phyloP scores from a whole-genome alignment of 2,113 vertebrate genomes.

The Phoxinus phoxinus region DNA sequence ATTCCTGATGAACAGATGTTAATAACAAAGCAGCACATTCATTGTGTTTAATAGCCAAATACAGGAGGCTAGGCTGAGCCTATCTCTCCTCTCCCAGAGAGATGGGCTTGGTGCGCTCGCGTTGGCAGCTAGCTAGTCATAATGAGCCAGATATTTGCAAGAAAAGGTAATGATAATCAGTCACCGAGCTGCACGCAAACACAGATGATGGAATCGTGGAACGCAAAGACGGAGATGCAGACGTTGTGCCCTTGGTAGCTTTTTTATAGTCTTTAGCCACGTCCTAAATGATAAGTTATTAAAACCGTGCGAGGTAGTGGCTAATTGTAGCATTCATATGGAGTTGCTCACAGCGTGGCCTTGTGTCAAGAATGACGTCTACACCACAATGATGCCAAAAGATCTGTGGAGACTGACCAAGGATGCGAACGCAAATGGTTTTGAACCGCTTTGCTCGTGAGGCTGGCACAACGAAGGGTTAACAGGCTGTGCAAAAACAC shows the following conservation, averaged over 20 bases:
- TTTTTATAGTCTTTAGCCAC: conserved; percentile 78
- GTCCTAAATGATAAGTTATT: conserved; percentile 71
- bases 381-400: neutral
- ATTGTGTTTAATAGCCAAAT: conserved; percentile 86
- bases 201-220: conserved; percentile 73
- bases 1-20: conserved; percentile 86
- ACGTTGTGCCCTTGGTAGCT: conserved; percentile 55
- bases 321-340: conserved; percentile 54
- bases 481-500: conserved; percentile 54
- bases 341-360: conserved; percentile 26
- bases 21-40: conserved; percentile 87
- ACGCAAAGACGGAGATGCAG: conserved; percentile 70
- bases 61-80: conserved; percentile 80
- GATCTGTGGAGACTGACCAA: neutral
- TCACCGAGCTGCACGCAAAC: conserved; percentile 72
- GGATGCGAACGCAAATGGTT: conserved; percentile 1
- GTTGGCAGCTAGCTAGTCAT: conserved; percentile 76
- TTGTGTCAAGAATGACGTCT: conserved; percentile 14
- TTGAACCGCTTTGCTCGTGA: neutral
- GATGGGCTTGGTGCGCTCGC: conserved; percentile 76
- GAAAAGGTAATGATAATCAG: conserved; percentile 81
- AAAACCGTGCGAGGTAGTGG: conserved; percentile 62
- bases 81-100: conserved; percentile 73
- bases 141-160: conserved; percentile 84
- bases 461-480: conserved; percentile 57